Evolutionary conservation across 35 echinoderm and acorn worm species (phyloP).

Genomic region (Ophiothrix spiculata): DNA sequence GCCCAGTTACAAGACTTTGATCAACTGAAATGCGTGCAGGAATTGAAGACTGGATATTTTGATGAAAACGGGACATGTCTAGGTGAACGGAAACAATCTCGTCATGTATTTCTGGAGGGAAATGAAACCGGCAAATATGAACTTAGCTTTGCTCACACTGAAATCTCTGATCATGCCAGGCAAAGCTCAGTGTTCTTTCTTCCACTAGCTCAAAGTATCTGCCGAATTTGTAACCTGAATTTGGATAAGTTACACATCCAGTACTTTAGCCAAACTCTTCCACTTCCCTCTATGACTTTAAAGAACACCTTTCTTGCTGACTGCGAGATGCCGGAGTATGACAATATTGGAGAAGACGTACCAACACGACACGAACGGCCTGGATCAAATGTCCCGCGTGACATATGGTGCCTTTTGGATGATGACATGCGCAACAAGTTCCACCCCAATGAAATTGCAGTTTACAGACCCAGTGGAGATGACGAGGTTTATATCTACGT

Average conservation of each 20-base stretch:
- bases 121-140: not conserved
- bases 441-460: slow-evolving; percentile 12
- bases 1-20: not conserved
- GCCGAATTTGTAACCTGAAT: not conserved
- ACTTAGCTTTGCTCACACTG: not conserved
- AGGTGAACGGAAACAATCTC: not conserved
- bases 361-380: not conserved
- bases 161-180: not conserved
- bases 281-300: not conserved
- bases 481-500: not conserved
- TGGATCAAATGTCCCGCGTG: slow-evolving; percentile 22
- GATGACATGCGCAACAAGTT: slow-evolving; percentile 22
- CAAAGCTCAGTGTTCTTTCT: not conserved
- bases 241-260: not conserved
- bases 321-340: not conserved
- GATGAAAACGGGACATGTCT: not conserved
- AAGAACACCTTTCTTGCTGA: not conserved
- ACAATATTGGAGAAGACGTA: not conserved
- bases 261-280: not conserved
- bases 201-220: not conserved
- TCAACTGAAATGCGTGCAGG: not conserved
- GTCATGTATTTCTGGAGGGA: not conserved
- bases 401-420: slow-evolving; percentile 19
- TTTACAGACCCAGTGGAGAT: slow-evolving; percentile 1
- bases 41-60: not conserved